A percentile compares a stretch with the other conserved stretches of the same genome.
These are phyloP conservation scores for Tenthredo notha DNA, from an alignment of 2,888 invertebrate species.

Conservation along the genomic window DNA sequence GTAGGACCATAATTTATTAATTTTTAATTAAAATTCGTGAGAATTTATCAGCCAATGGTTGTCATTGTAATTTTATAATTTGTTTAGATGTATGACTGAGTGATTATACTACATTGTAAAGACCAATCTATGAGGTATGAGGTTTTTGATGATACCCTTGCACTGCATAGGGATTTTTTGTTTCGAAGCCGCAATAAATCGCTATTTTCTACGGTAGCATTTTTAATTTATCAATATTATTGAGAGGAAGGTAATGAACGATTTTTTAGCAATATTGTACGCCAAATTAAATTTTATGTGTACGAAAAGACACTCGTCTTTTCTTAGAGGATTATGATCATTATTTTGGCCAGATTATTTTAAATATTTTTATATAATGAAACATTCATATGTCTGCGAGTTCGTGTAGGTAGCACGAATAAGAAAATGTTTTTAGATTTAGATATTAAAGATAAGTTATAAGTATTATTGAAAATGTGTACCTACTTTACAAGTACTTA, in stretches of 20 bases:
- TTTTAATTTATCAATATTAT: not conserved
- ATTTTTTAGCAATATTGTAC: not conserved
- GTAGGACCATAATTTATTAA: not conserved
- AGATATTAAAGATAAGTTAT: not conserved
- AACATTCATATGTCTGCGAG: not conserved
- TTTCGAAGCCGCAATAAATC: not conserved
- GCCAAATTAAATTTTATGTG: not conserved
- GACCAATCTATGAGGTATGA: not conserved
- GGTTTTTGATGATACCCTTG: not conserved
- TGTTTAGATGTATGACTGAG: conserved; percentile 34
- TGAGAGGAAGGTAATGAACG: not conserved
- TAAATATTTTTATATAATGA: not conserved
- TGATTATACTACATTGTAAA: conserved; percentile 19
- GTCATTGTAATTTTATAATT: conserved; percentile 15
- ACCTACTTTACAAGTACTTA: conserved; percentile 32
- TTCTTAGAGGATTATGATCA: not conserved
- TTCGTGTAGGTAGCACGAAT: not conserved
- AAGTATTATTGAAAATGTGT: conserved; percentile 43
- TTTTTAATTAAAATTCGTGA: conserved; percentile 19
- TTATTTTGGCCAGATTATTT: conserved; percentile 14
- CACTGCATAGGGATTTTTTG: not conserved
- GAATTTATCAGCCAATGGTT: conserved; percentile 40
- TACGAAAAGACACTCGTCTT: not conserved
- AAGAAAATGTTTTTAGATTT: not conserved
- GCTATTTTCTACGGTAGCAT: not conserved